These are phyloP conservation scores for Gadopsis marmoratus DNA, from an alignment of 2,797 vertebrate species.

Conservation along the genomic window DNA sequence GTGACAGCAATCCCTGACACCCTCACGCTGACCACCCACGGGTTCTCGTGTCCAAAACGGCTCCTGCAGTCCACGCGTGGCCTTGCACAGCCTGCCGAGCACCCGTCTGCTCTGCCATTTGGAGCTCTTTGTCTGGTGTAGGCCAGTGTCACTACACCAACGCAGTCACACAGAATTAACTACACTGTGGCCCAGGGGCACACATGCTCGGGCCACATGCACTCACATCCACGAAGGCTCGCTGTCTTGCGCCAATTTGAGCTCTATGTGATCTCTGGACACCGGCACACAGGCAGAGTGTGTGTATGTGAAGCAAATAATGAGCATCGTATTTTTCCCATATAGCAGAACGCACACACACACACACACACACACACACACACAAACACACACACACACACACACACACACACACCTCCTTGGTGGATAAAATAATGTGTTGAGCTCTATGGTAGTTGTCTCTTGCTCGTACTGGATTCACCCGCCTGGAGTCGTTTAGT, in stretches of 20 bases:
- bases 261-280: constrained; percentile 12
- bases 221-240: background rate
- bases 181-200: background rate
- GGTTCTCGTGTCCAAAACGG: constrained; percentile 2
- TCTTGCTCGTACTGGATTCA: background rate
- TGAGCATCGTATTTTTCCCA: background rate
- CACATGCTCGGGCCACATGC: constrained; percentile 8
- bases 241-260: constrained; percentile 9
- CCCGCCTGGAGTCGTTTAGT: constrained; percentile 16
- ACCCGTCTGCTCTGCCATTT: constrained; percentile 40
- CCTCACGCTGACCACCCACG: background rate
- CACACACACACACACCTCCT: background rate
- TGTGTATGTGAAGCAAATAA: background rate
- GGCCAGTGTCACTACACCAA: background rate
- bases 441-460: background rate
- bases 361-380: background rate
- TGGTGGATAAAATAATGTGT: background rate
- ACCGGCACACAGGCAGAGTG: background rate
- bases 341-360: background rate
- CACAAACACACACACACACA: constrained; percentile 7
- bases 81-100: constrained; percentile 8
- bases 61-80: constrained; percentile 12
- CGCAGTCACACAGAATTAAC: background rate
- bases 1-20: background rate
- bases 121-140: constrained; percentile 23